Evolutionary conservation across 2,888 invertebrate genomes (phyloP), one percentile per base, ranked within the genome.

Genomic region (Tinea semifulvella): DNA sequence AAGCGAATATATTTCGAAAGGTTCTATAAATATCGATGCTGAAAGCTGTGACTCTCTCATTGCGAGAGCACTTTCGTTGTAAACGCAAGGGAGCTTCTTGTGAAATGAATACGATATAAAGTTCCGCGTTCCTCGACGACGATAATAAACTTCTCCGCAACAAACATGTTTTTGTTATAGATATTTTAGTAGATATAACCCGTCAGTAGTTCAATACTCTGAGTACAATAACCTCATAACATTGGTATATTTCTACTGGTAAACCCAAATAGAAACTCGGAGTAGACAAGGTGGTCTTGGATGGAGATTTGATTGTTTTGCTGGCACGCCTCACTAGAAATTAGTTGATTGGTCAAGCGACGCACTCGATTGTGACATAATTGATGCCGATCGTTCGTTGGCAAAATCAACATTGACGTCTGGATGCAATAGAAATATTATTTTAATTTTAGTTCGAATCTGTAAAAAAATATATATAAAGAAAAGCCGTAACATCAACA

Each of bases 1-100:
- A 63, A 56, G 51, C 50, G 49, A 52, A 57, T 58, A 54, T 57
- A 53, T 61, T 63, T 57, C 53, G 48, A 61, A 56, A 54, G 49
- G 45, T 44, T 53, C 56, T 65, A 60, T 56, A 63, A 63, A 65
- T 65, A 65, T 10, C 7, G 42, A 7, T 22, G 28, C 44, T 39
- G 36, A 20, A 45, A 42, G 35, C 31, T 2, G 31, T 2, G 31
- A 42, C 45, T 45, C 45, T 50, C 42, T 48, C 44, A 47, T 48
- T 44, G 44, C 46, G 44, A 28, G 47, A 54, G 52, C 50, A 59
- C 56, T 60, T 59, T 60, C 53, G 53, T 52, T 60, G 50, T 56
- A 53, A 63, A 50, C 48, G 49, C 46, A 49, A 47, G 53, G 59
- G 52, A 46, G 53, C 48, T 55, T 55, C 51, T 49, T 14, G 14